A percentile compares a stretch with the other conserved stretches of the same genome.
These are phyloP conservation scores for Tromatobia lineatoria DNA, from an alignment of 2,888 invertebrate genomes.

Conservation along the genomic window DNA sequence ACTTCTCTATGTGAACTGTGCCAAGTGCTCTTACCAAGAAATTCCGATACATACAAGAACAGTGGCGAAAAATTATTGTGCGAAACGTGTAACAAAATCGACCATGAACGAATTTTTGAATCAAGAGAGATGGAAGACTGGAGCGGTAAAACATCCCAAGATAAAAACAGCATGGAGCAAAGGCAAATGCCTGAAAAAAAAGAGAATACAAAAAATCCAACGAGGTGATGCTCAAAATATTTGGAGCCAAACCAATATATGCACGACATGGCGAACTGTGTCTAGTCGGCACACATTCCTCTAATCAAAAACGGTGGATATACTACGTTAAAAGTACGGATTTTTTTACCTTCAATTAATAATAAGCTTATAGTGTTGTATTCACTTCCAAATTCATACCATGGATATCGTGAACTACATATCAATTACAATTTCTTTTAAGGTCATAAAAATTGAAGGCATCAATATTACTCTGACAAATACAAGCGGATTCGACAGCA, in stretches of 20 bases:
- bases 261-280: too few relatives aligned
- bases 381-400: too few relatives aligned
- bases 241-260: too few relatives aligned
- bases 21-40: neutral
- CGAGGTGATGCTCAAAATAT: too few relatives aligned
- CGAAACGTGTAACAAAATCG: slow-evolving; percentile 1
- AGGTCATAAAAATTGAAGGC: neutral
- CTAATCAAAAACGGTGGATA: too few relatives aligned
- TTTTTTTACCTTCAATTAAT: too few relatives aligned
- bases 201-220: neutral
- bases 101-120: slow-evolving; percentile 10
- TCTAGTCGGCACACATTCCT: too few relatives aligned
- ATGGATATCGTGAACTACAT: too few relatives aligned
- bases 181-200: neutral
- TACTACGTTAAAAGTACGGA: too few relatives aligned
- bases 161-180: neutral
- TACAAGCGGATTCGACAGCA: neutral
- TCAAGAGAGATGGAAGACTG: slow-evolving; percentile 22
- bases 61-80: neutral
- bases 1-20: slow-evolving; percentile 2
- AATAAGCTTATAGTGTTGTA: too few relatives aligned
- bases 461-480: neutral
- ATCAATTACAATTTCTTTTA: too few relatives aligned
- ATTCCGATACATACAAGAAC: neutral
- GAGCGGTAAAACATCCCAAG: slow-evolving; percentile 12